Evolutionary conservation across 2,113 vertebrate genomes (phyloP).

Genomic region (Chloropsis cyanopogon): DNA sequence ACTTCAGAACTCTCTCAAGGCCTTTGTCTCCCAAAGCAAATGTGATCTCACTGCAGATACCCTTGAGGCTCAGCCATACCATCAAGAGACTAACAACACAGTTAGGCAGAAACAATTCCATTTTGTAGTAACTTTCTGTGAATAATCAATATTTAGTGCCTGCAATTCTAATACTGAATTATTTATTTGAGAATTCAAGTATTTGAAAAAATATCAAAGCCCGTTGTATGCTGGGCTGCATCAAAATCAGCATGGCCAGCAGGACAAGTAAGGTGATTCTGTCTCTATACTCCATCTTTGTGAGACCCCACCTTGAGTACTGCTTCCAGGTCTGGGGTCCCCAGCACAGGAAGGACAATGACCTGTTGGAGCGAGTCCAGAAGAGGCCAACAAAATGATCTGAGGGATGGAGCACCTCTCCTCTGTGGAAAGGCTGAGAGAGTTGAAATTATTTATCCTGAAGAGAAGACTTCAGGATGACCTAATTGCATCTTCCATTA

Average conservation of each 20-base stretch:
- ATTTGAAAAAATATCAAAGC: neutral
- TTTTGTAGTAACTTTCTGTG: neutral
- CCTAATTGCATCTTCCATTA: neutral
- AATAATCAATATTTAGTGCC: neutral
- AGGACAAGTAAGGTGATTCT: neutral
- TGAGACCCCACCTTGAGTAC: neutral
- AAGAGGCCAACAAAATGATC: neutral
- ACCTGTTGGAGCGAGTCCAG: fast-evolving
- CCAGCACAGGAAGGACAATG: neutral
- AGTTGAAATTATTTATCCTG: neutral
- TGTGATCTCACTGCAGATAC: neutral
- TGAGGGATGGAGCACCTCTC: neutral
- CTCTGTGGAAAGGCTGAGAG: neutral
- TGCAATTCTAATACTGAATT: neutral
- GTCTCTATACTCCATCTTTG: too few species aligned
- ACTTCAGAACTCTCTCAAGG: neutral
- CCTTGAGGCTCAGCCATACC: neutral
- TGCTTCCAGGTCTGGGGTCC: neutral
- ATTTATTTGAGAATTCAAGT: neutral
- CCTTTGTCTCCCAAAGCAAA: neutral
- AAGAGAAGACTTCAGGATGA: neutral
- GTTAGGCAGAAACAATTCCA: neutral
- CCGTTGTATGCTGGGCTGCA: neutral
- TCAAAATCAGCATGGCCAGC: neutral
- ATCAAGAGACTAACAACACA: neutral